phyloP scores from a whole-genome alignment of 2,113 vertebrate species.

The Oreotrochilus melanogaster region DNA sequence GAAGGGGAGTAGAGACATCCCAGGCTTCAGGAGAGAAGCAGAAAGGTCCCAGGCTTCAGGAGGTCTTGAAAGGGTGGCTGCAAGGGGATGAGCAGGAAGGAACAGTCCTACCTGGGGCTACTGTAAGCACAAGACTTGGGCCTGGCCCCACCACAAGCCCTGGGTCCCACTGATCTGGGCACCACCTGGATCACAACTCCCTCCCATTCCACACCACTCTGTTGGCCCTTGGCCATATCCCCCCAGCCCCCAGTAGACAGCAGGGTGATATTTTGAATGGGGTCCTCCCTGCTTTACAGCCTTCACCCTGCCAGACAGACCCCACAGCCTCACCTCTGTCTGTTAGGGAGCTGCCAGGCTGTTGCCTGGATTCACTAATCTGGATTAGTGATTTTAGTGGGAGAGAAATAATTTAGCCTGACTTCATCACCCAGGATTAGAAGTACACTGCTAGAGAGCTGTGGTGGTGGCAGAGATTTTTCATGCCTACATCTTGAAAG shows the following conservation, averaged over 20 bases:
- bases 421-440: background rate
- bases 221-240: background rate
- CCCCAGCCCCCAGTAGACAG: background rate
- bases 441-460: rapidly evolving
- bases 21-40: background rate
- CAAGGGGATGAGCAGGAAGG: rapidly evolving
- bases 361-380: background rate
- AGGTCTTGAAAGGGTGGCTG: background rate
- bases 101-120: background rate
- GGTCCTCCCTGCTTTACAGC: background rate
- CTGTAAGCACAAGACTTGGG: background rate
- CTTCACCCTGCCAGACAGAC: background rate
- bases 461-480: background rate
- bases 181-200: background rate
- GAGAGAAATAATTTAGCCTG: background rate
- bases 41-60: background rate
- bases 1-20: background rate
- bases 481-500: background rate
- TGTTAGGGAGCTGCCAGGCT: background rate
- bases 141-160: background rate
- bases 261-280: background rate
- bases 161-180: no score
- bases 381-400: background rate
- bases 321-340: rapidly evolving
- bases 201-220: rapidly evolving